Evolutionary conservation across 2,113 vertebrate genomes (phyloP).

Genomic region (Pardalotus punctatus): DNA sequence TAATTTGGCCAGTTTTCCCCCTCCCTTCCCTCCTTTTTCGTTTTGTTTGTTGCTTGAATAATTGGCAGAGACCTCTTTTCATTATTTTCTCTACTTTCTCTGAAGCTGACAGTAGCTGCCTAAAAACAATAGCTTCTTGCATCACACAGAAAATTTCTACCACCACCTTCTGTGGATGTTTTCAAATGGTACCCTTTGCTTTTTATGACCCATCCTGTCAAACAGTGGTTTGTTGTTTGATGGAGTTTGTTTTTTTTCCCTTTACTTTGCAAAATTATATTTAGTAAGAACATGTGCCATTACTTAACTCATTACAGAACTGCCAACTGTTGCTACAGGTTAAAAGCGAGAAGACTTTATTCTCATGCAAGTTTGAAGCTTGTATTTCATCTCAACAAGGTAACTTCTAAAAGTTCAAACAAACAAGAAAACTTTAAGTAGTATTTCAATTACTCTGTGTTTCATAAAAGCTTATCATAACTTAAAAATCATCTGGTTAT

Average conservation of each 20-base stretch:
- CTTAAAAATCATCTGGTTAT: neutral
- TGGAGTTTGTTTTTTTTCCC: neutral
- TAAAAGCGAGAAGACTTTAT: neutral
- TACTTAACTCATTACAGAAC: neutral
- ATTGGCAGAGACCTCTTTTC: neutral
- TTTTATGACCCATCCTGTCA: neutral
- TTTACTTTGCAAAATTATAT: neutral
- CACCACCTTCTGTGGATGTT: neutral
- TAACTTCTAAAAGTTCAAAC: neutral
- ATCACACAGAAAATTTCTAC: neutral
- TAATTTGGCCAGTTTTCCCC: neutral
- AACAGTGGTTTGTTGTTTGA: neutral
- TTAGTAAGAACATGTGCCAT: neutral
- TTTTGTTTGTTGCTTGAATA: neutral
- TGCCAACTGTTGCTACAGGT: neutral
- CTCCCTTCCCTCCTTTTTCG: neutral
- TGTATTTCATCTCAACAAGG: neutral
- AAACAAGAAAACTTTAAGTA: neutral
- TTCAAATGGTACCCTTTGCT: neutral
- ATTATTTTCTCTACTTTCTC: neutral
- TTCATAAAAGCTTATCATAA: neutral
- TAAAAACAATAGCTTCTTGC: neutral
- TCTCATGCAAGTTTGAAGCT: neutral
- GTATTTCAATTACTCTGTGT: neutral
- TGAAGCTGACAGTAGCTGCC: neutral